These are phyloP conservation scores for Patiria pectinifera DNA, from an alignment of 53 echinoderm and acorn worm species.

Conservation along the genomic window DNA sequence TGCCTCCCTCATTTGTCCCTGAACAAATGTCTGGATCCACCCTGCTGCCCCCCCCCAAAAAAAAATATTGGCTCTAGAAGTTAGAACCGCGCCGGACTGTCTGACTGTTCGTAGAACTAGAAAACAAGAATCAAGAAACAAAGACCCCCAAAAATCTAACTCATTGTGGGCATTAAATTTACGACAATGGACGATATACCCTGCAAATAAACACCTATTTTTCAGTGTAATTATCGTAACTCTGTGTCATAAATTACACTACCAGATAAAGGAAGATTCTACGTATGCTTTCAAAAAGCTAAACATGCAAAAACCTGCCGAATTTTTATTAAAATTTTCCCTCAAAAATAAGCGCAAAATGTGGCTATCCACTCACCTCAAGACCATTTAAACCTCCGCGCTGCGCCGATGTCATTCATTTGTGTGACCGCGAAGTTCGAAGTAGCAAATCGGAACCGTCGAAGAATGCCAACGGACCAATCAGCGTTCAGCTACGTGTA, in stretches of 20 bases:
- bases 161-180: too few relatives aligned
- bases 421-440: conserved; percentile 75
- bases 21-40: too few relatives aligned
- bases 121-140: too few relatives aligned
- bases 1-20: too few relatives aligned
- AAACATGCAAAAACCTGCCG: neutral
- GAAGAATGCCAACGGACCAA: conserved; percentile 38
- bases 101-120: too few relatives aligned
- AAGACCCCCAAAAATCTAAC: too few relatives aligned
- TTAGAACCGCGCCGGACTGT: too few relatives aligned
- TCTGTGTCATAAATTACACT: neutral
- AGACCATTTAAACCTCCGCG: conserved; percentile 54
- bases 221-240: neutral
- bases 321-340: neutral
- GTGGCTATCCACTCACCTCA: neutral
- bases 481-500: conserved; percentile 19
- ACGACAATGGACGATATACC: too few relatives aligned
- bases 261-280: neutral
- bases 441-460: conserved; percentile 68
- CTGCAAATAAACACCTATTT: neutral
- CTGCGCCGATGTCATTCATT: conserved; percentile 44
- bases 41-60: too few relatives aligned
- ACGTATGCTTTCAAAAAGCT: neutral
- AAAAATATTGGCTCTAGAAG: too few relatives aligned
- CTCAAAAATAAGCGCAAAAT: neutral